phyloP scores from a whole-genome alignment of 2,888 invertebrate genomes.

The Archips crataeganus region DNA sequence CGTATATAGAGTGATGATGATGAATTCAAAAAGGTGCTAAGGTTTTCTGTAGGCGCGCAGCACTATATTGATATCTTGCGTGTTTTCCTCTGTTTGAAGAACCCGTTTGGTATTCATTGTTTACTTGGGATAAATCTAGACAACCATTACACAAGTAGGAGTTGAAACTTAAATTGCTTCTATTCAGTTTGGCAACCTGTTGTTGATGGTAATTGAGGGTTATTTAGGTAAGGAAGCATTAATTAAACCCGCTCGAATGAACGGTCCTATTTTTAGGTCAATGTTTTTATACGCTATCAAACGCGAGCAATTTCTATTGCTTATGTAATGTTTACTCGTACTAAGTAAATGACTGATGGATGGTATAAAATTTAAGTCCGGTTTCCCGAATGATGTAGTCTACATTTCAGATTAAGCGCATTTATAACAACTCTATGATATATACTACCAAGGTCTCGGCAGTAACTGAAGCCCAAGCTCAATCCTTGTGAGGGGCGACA shows the following conservation, averaged over 20 bases:
- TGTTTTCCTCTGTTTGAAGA: not conserved
- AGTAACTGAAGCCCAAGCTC: not conserved
- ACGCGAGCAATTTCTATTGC: slow-evolving; percentile 16
- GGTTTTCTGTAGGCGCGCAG: not conserved
- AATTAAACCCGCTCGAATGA: slow-evolving; percentile 56
- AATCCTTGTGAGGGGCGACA: not conserved
- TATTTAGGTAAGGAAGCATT: slow-evolving; percentile 74
- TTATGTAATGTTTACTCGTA: slow-evolving; percentile 17
- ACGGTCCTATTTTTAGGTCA: slow-evolving; percentile 37
- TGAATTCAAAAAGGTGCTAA: not conserved
- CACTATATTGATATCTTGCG: not conserved
- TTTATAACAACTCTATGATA: not conserved
- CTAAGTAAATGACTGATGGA: slow-evolving; percentile 15
- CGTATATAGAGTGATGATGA: too few species aligned
- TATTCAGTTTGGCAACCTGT: slow-evolving; percentile 4
- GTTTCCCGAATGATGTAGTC: slow-evolving; percentile 10
- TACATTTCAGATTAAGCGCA: not conserved
- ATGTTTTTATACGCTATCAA: slow-evolving; percentile 33
- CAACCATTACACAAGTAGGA: not conserved
- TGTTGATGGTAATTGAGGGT: slow-evolving; percentile 54
- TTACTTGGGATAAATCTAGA: not conserved
- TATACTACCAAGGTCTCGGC: not conserved
- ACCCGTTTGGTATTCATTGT: not conserved
- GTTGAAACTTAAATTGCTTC: not conserved
- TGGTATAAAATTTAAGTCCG: slow-evolving; percentile 10